These are phyloP conservation scores for Macrosteles quadrilineatus DNA, from an alignment of 1,140 invertebrate genomes.

Conservation along the genomic window DNA sequence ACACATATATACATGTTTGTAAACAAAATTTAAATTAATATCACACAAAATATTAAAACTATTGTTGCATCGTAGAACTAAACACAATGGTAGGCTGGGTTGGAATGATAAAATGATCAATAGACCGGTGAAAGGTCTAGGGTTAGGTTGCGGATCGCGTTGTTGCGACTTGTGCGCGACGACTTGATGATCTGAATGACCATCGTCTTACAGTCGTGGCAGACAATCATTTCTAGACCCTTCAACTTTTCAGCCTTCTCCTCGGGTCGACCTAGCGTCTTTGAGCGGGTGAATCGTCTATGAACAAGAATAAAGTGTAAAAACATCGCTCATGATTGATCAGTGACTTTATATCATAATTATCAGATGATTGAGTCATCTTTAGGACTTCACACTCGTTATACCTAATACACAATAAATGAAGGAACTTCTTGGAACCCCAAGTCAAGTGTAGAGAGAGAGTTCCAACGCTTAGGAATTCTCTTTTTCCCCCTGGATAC, in stretches of 20 bases:
- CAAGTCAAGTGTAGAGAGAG: no score
- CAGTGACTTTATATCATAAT: no score
- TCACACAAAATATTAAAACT: slow-evolving; percentile 15
- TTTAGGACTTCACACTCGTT: no score
- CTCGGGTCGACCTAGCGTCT: slow-evolving; percentile 42
- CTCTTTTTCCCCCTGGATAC: no score
- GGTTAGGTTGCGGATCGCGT: slow-evolving; percentile 75
- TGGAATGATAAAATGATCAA: slow-evolving; percentile 46
- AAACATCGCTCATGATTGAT: no score
- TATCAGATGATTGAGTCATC: no score
- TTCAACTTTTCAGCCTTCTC: slow-evolving; percentile 62
- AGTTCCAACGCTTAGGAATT: no score
- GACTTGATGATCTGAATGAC: slow-evolving; percentile 90
- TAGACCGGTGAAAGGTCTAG: slow-evolving; percentile 80
- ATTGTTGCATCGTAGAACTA: not conserved
- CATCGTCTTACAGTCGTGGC: slow-evolving; percentile 92
- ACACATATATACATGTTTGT: slow-evolving; percentile 8
- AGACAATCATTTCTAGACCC: slow-evolving; percentile 84
- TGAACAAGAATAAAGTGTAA: no score
- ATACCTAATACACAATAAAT: no score
- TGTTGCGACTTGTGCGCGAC: slow-evolving; percentile 74
- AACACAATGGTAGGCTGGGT: not conserved
- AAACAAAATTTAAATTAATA: slow-evolving; percentile 25
- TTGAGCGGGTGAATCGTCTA: slow-evolving; percentile 40
- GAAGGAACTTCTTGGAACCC: no score